These are phyloP conservation scores for Poecilobothrus nobilitatus DNA, from an alignment of 2,888 invertebrate species.

Conservation along the genomic window DNA sequence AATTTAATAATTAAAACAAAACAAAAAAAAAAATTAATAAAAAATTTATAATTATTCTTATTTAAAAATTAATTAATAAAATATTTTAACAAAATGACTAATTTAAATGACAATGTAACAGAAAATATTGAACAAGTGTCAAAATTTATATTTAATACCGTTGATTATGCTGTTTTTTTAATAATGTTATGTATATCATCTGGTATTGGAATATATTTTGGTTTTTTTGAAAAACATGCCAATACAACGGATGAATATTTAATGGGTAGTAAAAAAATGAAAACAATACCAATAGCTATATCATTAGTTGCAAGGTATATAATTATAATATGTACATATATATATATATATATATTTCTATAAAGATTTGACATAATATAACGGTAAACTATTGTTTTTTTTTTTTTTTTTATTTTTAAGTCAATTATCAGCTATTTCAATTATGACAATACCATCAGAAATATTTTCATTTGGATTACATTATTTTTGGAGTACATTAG, in stretches of 20 bases:
- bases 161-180: slow-evolving; percentile 50
- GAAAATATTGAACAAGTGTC: neutral
- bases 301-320: slow-evolving; percentile 49
- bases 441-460: slow-evolving; percentile 49
- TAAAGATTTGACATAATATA: no score
- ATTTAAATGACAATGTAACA: neutral
- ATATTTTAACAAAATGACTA: neutral
- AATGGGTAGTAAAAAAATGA: slow-evolving; percentile 50
- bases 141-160: slow-evolving; percentile 29
- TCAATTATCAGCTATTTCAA: slow-evolving; percentile 49
- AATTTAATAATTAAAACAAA: no score
- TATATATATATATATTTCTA: no score
- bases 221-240: slow-evolving; percentile 45
- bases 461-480: slow-evolving; percentile 47
- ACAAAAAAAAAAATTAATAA: no score
- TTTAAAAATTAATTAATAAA: neutral
- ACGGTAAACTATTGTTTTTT: no score
- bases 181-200: slow-evolving; percentile 48
- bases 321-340: neutral
- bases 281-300: slow-evolving; percentile 53
- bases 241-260: slow-evolving; percentile 51
- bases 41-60: no score
- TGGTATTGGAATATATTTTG: slow-evolving; percentile 51
- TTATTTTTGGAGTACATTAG: slow-evolving; percentile 41
- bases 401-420: slow-evolving; percentile 23